A percentile compares a stretch with the other conserved stretches of the same genome.
These are phyloP conservation scores for Microplitis manilae DNA, from an alignment of 2,888 invertebrate genomes.

Conservation along the genomic window DNA sequence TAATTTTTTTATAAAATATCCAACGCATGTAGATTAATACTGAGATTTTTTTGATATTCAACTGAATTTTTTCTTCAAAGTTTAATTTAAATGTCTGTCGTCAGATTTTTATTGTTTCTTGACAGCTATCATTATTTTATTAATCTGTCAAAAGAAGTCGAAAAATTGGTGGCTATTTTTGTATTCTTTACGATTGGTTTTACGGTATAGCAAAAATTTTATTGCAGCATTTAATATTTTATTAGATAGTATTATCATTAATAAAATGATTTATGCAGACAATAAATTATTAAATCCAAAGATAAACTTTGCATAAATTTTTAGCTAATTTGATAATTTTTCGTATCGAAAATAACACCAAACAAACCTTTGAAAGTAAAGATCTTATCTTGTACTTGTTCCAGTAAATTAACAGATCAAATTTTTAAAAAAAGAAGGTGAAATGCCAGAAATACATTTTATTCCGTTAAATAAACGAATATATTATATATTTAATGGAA, in stretches of 20 bases:
- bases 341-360: background rate
- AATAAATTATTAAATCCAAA: background rate
- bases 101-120: background rate
- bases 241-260: background rate
- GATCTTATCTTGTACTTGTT: background rate
- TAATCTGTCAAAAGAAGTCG: background rate
- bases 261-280: background rate
- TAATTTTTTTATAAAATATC: background rate
- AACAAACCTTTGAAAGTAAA: background rate
- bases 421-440: background rate
- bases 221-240: background rate
- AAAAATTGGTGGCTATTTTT: background rate
- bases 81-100: background rate
- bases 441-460: background rate
- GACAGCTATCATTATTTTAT: background rate
- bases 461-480: background rate
- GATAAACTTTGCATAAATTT: background rate
- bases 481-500: background rate
- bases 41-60: background rate
- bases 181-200: background rate
- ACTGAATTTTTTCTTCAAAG: background rate
- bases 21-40: background rate
- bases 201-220: background rate
- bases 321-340: background rate
- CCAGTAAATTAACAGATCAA: background rate